Evolutionary conservation across 1,140 invertebrate species (phyloP), one percentile per base, ranked within the genome.

Genomic region (Babylonia areolata): DNA sequence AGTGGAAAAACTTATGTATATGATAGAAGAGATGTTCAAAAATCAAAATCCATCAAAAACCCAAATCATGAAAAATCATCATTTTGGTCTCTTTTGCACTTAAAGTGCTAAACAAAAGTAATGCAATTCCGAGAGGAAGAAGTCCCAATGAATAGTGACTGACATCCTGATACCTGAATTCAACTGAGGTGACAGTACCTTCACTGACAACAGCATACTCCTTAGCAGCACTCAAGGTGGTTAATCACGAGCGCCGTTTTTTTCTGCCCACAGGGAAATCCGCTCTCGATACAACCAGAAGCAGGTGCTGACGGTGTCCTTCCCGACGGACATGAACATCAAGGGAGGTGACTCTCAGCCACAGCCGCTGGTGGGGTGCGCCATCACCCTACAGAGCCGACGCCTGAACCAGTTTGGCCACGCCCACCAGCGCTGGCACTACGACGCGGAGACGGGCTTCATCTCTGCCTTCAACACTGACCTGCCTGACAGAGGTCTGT

Each of bases 391-490:
- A 31, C 94, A 94, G 84, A 83, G 80, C 28, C 87, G 90, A 33
- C 90, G 91, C 81, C 87, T 81, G 17, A 91, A 91, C 42, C 89
- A 90, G 85, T 93, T 91, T 89, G 94, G 94, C 42, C 92, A 92
- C 42, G 93, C 94, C 51, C 93, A 94, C 77, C 94, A 94, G 88
- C 89, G 90, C 79, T 94, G 93, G 93, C 71, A 86, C 39, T 93
- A 93, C 84, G 92, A 94, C 88, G 90, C 92, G 71, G 91, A 93
- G 77, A 92, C 92, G 40, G 94, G 94, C 54, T 90, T 92, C 82
- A 92, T 94, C 64, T 87, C 91, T 81, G 93, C 94, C n/a, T 94
- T 94, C 85, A 85, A 90, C 40, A 88, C 93, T 15, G 90, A 93
- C 64, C 79, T 86, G 23, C 85, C 90, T 37, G 93, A 94, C 81